Evolutionary conservation across 2,113 vertebrate genomes (phyloP).

Genomic region (Cricetomys ansorgei): DNA sequence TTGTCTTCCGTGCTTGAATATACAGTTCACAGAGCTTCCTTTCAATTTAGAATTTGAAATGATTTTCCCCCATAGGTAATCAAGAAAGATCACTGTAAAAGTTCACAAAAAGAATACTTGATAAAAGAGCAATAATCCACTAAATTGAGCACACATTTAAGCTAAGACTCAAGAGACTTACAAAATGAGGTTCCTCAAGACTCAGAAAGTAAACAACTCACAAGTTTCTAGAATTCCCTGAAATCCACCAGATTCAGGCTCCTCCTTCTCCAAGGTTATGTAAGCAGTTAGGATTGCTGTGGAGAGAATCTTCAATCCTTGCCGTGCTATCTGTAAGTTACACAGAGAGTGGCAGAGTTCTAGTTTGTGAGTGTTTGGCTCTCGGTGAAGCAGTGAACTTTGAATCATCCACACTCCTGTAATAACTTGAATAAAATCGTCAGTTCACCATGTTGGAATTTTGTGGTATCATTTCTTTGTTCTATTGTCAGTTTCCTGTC

Average conservation of each 20-base stretch:
- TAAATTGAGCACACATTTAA: neutral
- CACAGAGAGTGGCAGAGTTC: neutral
- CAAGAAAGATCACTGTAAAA: too few relatives aligned
- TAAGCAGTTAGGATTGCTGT: too few relatives aligned
- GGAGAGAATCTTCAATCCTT: neutral
- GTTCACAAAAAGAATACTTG: neutral
- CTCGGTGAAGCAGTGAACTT: neutral
- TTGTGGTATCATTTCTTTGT: neutral
- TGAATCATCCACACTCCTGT: neutral
- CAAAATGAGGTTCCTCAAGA: neutral
- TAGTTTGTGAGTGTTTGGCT: neutral
- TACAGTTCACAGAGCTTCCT: too few relatives aligned
- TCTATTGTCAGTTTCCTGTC: neutral
- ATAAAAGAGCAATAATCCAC: neutral
- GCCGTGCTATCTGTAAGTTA: neutral
- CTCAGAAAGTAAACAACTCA: neutral
- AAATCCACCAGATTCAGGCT: neutral
- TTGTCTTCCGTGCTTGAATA: too few relatives aligned
- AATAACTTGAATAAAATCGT: neutral
- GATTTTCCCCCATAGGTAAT: too few relatives aligned
- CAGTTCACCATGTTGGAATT: neutral
- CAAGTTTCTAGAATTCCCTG: neutral
- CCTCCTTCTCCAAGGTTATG: neutral
- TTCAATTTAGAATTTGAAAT: too few relatives aligned
- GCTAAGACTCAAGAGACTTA: neutral